phyloP scores from a whole-genome alignment of 2,888 invertebrate genomes.

The Epistrophe eligans region DNA sequence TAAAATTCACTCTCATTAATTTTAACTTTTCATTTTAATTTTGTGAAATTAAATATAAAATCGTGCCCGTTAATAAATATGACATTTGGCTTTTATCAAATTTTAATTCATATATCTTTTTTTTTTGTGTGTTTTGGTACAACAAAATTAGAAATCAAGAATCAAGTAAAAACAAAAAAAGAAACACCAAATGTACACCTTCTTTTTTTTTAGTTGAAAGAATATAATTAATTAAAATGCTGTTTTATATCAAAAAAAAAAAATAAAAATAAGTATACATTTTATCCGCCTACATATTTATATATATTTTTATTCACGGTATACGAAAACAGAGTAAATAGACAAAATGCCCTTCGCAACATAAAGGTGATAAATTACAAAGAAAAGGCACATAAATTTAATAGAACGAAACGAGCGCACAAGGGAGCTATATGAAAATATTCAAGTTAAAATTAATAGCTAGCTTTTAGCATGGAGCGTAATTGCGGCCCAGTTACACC shows the following conservation, averaged over 20 bases:
- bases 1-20: constrained; percentile 14
- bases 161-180: not conserved
- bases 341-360: constrained; percentile 16
- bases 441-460: constrained; percentile 30
- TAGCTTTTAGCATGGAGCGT: constrained; percentile 18
- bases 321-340: not conserved
- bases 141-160: not conserved
- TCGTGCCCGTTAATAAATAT: not conserved
- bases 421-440: constrained; percentile 12
- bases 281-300: not conserved
- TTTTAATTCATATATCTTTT: constrained; percentile 8
- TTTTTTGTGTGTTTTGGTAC: not conserved
- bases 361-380: constrained; percentile 37
- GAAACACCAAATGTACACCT: constrained; percentile 18
- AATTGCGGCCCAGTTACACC: constrained; percentile 21
- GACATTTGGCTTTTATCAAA: constrained; percentile 19
- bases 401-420: not conserved
- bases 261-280: not conserved
- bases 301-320: not conserved
- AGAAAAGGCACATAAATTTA: constrained; percentile 18
- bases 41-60: not conserved
- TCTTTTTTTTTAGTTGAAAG: constrained; percentile 9
- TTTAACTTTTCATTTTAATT: not conserved
- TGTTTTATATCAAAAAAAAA: constrained; percentile 16
- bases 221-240: constrained; percentile 30